A percentile compares a stretch with the other conserved stretches of the same genome.
Conservation (phyloP, 23 tunicate species). For the Botrylloides violaceus region DNA sequence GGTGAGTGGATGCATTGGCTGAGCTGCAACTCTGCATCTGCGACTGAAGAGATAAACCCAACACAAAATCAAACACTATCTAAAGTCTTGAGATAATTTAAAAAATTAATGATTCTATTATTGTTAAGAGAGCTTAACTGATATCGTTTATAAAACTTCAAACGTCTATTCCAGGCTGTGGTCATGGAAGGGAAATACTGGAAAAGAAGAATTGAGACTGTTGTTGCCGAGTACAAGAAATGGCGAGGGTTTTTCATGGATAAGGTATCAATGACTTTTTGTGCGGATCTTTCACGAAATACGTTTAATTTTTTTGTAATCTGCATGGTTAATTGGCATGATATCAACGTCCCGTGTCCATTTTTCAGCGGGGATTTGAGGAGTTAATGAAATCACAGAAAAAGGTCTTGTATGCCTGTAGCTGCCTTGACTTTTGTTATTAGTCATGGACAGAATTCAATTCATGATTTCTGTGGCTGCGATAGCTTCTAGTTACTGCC, state of each 20-base stretch:
- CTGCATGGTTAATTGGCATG: background rate
- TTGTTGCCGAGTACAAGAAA: conserved; percentile 92
- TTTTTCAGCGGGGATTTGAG: background rate
- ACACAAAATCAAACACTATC: no score
- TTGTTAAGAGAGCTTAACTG: no score
- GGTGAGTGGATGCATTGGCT: no score
- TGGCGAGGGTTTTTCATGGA: conserved; percentile 94
- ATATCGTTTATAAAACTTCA: background rate
- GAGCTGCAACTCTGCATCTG: no score
- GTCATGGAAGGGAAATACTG: conserved; percentile 99
- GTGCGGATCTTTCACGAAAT: no score
- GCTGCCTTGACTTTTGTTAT: no score
- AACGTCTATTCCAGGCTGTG: conserved; percentile 54
- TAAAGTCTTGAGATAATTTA: no score
- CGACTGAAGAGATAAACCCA: no score
- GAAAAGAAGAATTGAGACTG: conserved; percentile 89
- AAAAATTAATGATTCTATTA: background rate
- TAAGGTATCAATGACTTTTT: conserved; percentile 34
- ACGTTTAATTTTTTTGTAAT: background rate
- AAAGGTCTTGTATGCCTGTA: background rate
- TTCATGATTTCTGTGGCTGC: no score
- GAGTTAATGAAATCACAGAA: background rate
- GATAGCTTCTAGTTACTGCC: no score
- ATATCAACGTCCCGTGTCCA: background rate
- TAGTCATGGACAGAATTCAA: no score